A percentile compares a stretch with the other conserved stretches of the same genome.
phyloP scores from a whole-genome alignment of 2,888 invertebrate species.

The Campoplex nolae region DNA sequence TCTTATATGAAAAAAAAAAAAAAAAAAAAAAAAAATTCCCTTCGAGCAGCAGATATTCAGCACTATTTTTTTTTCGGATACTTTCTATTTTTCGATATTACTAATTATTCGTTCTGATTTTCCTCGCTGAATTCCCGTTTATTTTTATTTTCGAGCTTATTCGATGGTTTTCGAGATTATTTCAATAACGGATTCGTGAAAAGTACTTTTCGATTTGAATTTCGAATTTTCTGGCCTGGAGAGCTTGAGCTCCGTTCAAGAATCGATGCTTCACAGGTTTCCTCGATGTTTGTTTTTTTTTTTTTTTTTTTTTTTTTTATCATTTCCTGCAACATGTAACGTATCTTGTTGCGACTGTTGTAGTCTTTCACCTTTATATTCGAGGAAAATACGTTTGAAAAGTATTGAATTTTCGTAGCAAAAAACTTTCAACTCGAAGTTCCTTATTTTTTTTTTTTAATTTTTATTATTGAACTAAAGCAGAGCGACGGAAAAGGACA shows the following conservation, averaged over 20 bases:
- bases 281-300: background rate
- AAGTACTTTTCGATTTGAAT: background rate
- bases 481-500: no score
- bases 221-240: background rate
- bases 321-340: background rate
- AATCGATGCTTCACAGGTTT: background rate
- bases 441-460: no score
- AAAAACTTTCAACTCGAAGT: no score
- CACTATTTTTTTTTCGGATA: background rate
- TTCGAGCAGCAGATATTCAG: background rate
- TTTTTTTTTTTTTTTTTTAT: background rate
- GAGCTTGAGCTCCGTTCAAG: background rate
- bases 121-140: background rate
- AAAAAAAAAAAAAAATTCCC: background rate
- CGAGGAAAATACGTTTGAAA: background rate
- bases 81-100: background rate
- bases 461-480: no score
- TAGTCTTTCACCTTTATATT: background rate
- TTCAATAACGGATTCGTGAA: background rate
- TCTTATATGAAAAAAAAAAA: background rate
- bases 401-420: background rate
- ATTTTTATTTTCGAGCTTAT: background rate
- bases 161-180: background rate
- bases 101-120: background rate
- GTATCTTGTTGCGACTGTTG: background rate